phyloP scores from a whole-genome alignment of 1,140 invertebrate species.

The Neodiprion virginianus region DNA sequence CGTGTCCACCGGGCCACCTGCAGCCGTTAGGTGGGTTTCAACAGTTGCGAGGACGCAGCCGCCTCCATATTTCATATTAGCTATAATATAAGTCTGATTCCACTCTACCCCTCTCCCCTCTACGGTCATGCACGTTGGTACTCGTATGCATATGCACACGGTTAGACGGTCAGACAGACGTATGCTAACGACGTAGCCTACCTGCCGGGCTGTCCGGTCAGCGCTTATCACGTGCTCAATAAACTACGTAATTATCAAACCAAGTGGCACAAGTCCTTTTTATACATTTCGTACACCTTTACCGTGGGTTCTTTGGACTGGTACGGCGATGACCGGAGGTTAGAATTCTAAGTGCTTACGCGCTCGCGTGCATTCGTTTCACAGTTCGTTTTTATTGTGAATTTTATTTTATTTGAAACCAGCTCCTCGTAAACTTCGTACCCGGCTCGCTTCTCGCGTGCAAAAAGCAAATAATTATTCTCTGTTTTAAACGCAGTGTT shows the following conservation, averaged over 20 bases:
- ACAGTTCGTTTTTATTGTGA: too few species aligned
- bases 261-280: too few species aligned
- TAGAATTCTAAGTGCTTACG: too few species aligned
- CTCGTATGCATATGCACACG: not conserved
- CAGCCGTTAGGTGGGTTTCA: slow-evolving; percentile 51
- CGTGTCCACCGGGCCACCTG: slow-evolving; percentile 37
- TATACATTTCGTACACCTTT: too few species aligned
- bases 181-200: slow-evolving; percentile 5
- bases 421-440: too few species aligned
- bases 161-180: not conserved
- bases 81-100: slow-evolving; percentile 46
- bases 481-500: too few species aligned
- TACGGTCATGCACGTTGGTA: not conserved
- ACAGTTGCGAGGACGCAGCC: slow-evolving; percentile 47
- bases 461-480: too few species aligned
- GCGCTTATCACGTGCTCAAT: not conserved
- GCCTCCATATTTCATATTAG: slow-evolving; percentile 56
- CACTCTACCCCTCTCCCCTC: not conserved
- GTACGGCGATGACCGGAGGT: too few species aligned
- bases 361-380: too few species aligned
- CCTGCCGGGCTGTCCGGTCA: not conserved
- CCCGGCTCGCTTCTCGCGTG: too few species aligned
- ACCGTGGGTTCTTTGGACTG: too few species aligned
- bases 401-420: too few species aligned
- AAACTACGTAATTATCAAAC: not conserved